Evolutionary conservation across 1,140 invertebrate genomes (phyloP), one percentile per base, ranked within the genome.

Genomic region (Samia ricini): DNA sequence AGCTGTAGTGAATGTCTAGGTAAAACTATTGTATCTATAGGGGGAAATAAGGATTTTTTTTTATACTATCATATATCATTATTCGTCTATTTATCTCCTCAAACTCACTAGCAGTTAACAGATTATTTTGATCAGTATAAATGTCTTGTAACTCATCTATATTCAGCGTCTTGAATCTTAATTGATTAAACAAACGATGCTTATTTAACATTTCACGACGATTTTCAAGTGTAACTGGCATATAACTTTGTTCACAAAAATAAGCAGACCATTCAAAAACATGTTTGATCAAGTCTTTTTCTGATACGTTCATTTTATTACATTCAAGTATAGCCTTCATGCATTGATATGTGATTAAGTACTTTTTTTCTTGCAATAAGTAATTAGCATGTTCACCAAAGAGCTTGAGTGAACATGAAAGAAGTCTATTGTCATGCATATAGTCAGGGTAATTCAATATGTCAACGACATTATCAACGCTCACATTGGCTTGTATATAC

Each of bases 361-460:
- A 84, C 71, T 88, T 87, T 54, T 85, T 78, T 51, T 88, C 83
- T 68, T 81, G 68, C 22, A 93, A 79, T 50, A 92, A 71, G 69
- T 90, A 88, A 60, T 77, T 76, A 15, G 91, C 79, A 80, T 91
- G 91, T 65, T 85, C 81, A 71, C 86, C 85, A 50, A 93, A 90
- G 50, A 92, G 76, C 52, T 83, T 81, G 26, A 92, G 66, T 62
- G 91, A 91, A 64, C 78, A 81, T 60, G 76, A 67, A 3, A 88
- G 72, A 24, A 93, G 61, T 60, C 86, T 72, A 48, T 88, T 74
- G 54, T 91, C 85, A 78, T 91, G 90, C 68, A 92, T 89, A 61
- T 91, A 88, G 58, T 92, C 91, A 22, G 92, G 90, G 64, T 91
- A 92, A 76, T 92, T 92, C 56, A 92, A 88, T 61, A 92, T 81